Conservation (phyloP, 2,113 vertebrate genomes). For the Zosterops hypoxanthus region DNA sequence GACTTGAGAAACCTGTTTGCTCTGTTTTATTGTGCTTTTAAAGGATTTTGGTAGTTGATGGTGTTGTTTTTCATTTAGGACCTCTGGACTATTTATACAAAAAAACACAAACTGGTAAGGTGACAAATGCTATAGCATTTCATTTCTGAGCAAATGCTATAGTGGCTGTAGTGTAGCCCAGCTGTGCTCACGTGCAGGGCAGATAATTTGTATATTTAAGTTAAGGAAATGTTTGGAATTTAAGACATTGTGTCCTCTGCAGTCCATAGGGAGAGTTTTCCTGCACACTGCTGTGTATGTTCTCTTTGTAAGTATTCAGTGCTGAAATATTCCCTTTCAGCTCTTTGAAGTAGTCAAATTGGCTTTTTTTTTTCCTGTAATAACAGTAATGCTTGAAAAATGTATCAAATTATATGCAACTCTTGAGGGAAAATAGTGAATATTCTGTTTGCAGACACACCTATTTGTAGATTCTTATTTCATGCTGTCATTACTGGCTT, state of each 20-base stretch:
- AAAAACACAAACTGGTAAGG: constrained; percentile 83
- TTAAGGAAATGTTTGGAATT: neutral
- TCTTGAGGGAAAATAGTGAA: neutral
- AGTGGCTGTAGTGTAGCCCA: constrained; percentile 13
- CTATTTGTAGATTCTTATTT: constrained; percentile 31
- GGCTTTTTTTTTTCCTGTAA: neutral
- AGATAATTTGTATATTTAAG: neutral
- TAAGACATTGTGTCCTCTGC: neutral
- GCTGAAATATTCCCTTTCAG: neutral
- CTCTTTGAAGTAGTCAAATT: neutral
- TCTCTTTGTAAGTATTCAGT: neutral
- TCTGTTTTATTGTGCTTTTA: neutral
- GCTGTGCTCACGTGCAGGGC: neutral
- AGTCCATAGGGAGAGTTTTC: neutral
- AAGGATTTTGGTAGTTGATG: constrained; percentile 20
- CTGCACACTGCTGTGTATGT: neutral
- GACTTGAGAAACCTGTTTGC: neutral
- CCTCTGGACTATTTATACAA: constrained; percentile 78
- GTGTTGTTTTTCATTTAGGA: constrained; percentile 75
- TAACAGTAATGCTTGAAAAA: neutral
- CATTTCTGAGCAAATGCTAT: constrained; percentile 15
- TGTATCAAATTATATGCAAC: neutral
- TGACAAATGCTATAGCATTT: constrained; percentile 20
- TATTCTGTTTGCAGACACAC: constrained; percentile 40
- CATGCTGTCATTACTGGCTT: constrained; percentile 29